phyloP scores from a whole-genome alignment of 2,797 vertebrate genomes.

The Staurois parvus region DNA sequence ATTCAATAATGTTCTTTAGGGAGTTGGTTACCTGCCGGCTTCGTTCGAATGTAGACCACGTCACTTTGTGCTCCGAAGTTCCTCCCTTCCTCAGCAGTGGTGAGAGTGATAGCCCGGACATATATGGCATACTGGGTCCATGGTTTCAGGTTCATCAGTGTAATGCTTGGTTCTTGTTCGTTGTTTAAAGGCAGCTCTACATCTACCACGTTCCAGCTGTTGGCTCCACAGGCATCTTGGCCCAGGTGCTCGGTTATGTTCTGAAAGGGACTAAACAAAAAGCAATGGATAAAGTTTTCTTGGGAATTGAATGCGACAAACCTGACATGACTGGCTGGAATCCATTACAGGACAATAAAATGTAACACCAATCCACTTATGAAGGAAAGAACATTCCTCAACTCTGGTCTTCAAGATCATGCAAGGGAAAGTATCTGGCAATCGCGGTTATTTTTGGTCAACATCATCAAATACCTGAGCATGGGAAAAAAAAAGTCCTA shows the following conservation, averaged over 20 bases:
- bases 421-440: background rate
- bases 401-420: background rate
- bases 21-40: constrained; percentile 73
- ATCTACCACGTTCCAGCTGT: constrained; percentile 81
- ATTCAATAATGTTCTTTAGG: background rate
- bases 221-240: constrained; percentile 79
- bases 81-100: constrained; percentile 76
- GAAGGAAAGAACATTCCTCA: background rate
- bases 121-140: constrained; percentile 84
- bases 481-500: too few species aligned
- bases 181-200: constrained; percentile 78
- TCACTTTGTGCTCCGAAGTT: constrained; percentile 80
- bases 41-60: constrained; percentile 78
- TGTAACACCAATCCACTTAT: too few species aligned
- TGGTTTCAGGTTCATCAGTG: constrained; percentile 75
- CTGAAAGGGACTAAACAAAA: constrained; percentile 76
- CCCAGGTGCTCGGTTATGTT: constrained; percentile 79
- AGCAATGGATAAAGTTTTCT: background rate
- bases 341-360: too few species aligned
- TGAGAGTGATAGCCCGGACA: constrained; percentile 79
- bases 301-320: too few species aligned
- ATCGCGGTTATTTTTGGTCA: too few species aligned
- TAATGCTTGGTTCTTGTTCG: constrained; percentile 75
- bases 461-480: too few species aligned
- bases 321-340: too few species aligned